Conservation (phyloP, 2,797 vertebrate genomes). For the Gymnoscopelus braueri region DNA sequence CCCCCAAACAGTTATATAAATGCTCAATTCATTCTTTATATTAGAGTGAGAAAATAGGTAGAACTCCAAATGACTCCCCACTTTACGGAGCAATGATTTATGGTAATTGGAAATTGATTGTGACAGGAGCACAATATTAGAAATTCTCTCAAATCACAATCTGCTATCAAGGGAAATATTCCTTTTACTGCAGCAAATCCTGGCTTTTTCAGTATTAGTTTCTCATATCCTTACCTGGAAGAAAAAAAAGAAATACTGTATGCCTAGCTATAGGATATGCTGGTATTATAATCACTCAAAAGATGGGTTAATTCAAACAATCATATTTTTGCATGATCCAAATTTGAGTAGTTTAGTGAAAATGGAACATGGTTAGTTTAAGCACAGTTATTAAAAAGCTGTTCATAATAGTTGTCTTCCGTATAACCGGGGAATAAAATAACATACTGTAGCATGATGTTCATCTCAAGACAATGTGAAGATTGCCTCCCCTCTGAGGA, state of each 20-base stretch:
- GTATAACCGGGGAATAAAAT: constrained; percentile 16
- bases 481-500: constrained; percentile 47
- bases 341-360: constrained; percentile 30
- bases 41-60: constrained; percentile 77
- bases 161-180: constrained; percentile 82
- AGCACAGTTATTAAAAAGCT: constrained; percentile 50
- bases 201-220: constrained; percentile 77
- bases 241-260: constrained; percentile 64
- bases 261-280: constrained; percentile 58
- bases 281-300: constrained; percentile 53
- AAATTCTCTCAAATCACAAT: constrained; percentile 82
- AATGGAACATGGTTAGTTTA: constrained; percentile 3
- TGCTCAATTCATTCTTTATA: constrained; percentile 81
- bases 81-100: constrained; percentile 81
- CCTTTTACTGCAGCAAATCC: constrained; percentile 77
- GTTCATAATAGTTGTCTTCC: constrained; percentile 43
- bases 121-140: constrained; percentile 84
- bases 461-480: constrained; percentile 49
- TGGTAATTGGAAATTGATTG: constrained; percentile 85
- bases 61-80: constrained; percentile 78
- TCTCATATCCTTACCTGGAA: constrained; percentile 78
- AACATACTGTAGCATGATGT: constrained; percentile 4
- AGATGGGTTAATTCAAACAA: constrained; percentile 44
- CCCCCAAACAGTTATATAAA: constrained; percentile 76
- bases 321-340: constrained; percentile 44